Base-by-base conservation (phyloP, 2,888 invertebrate species). In the Calameuta idolon region DNA sequence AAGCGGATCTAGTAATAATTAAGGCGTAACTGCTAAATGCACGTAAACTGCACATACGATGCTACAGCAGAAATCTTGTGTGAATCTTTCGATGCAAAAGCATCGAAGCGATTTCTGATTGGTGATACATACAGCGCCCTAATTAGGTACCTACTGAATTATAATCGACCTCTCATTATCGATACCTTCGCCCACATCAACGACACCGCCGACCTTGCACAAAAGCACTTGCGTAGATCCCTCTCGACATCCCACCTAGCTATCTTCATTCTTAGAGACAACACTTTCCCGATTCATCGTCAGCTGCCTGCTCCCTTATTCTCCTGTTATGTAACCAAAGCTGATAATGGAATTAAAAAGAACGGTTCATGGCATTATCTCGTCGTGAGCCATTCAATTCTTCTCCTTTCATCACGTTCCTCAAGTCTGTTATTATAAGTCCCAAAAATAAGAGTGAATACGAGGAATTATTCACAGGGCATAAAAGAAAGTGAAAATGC, bases 81-180 rank as follows among this genome's bases (percentile, higher is more conserved):
- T 35, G 35, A 11, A 35, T 12, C 12, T 35, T 11, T 35, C 12
- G 3, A 37, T 37, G 37, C 12, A 37, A 37, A 4, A 37, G 37
- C 37, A 40, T 40, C 40, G 4, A 40, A 40, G 15, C 40, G 40
- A 40, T 40, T 40, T 15, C 15, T 23, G 9, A 23, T 9, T 55
- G 9, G 23, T 9, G 55, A 55, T 5, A 23, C 23, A 15, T 40
- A 15, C 5, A 1, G 23, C 1, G 9, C 23, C 55, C 55, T 55
- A 9, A 9, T 55, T 55, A 55, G 23, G 55, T 55, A 55, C 55
- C 55, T 23, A 69, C 37, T 73, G 69, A 75, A n/a, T 75, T 75
- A 11, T 37, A 69, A 34, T 74, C 75, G 74, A 77, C 77, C 69
- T 77, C 68, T 77, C 75, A 34, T 77, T 77, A 77, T 75, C 75